Percentiles rank a stretch among this genome's conserved stretches.
These are phyloP conservation scores for Malacosoma neustria DNA, from an alignment of 2,888 invertebrate species.

Conservation along the genomic window DNA sequence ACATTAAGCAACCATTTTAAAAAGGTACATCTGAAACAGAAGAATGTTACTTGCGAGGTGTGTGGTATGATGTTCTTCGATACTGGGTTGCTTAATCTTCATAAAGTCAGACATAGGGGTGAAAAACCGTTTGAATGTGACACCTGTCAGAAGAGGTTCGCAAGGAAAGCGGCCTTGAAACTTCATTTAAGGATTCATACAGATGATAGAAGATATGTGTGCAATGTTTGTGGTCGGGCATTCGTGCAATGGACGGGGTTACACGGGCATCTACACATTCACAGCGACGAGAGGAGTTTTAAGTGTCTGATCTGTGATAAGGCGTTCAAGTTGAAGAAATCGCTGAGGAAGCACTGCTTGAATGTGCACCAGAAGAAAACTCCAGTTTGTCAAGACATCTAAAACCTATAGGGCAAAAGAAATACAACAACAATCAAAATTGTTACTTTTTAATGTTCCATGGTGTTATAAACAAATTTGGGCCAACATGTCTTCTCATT, in stretches of 20 bases:
- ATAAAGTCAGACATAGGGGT: conserved; percentile 21
- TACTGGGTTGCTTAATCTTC: conserved; percentile 17
- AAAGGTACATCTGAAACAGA: conserved; percentile 29
- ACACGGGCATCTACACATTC: conserved; percentile 54
- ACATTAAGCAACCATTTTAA: conserved; percentile 15
- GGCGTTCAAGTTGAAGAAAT: conserved; percentile 24
- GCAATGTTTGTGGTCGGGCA: conserved; percentile 65
- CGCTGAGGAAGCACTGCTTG: conserved; percentile 24
- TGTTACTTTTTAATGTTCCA: not conserved
- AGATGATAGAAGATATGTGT: conserved; percentile 63
- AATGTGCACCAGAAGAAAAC: conserved; percentile 21
- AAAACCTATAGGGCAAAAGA: not conserved
- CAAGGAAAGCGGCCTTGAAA: conserved; percentile 38
- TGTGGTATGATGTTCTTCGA: conserved; percentile 29
- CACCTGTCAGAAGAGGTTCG: conserved; percentile 14
- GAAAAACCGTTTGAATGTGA: conserved; percentile 14
- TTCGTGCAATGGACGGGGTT: conserved; percentile 74
- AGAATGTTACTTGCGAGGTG: conserved; percentile 24
- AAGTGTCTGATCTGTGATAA: conserved; percentile 28
- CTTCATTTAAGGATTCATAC: conserved; percentile 72
- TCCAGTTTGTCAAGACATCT: not conserved
- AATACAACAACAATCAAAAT: not conserved
- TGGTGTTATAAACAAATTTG: not conserved
- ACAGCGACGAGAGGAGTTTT: conserved; percentile 23
- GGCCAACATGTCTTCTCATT: conserved; percentile 5